phyloP scores from a whole-genome alignment of 2,888 invertebrate species.

The Tanypteryx hageni region DNA sequence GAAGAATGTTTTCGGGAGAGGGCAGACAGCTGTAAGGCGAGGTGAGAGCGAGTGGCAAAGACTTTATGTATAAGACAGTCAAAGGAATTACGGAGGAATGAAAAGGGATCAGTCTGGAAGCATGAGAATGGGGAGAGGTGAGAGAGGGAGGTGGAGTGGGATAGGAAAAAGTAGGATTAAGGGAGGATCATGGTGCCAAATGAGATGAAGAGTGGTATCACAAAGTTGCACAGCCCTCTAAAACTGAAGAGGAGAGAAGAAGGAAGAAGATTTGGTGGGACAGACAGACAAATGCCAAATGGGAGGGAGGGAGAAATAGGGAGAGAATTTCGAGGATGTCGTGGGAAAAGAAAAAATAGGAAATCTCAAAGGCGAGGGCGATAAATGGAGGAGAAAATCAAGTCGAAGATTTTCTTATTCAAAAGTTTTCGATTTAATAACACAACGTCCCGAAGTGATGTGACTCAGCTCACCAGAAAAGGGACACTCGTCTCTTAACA shows the following conservation, averaged over 20 bases:
- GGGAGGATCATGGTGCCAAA: constrained; percentile 58
- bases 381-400: constrained; percentile 13
- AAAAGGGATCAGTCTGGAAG: background rate
- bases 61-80: constrained; percentile 28
- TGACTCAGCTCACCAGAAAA: no score
- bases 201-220: constrained; percentile 58
- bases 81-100: constrained; percentile 11
- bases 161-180: constrained; percentile 3
- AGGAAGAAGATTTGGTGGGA: no score
- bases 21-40: background rate
- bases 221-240: background rate
- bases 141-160: background rate
- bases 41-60: background rate
- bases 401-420: background rate
- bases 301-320: background rate
- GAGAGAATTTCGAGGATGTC: background rate
- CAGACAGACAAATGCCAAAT: background rate
- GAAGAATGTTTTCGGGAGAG: background rate
- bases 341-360: background rate
- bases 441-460: no score
- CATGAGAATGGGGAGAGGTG: background rate
- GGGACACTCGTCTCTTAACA: no score
- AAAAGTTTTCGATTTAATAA: no score
- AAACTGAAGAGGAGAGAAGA: background rate
- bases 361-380: background rate